Conservation (phyloP, 2,888 invertebrate genomes). For the Rhagonycha lutea region DNA sequence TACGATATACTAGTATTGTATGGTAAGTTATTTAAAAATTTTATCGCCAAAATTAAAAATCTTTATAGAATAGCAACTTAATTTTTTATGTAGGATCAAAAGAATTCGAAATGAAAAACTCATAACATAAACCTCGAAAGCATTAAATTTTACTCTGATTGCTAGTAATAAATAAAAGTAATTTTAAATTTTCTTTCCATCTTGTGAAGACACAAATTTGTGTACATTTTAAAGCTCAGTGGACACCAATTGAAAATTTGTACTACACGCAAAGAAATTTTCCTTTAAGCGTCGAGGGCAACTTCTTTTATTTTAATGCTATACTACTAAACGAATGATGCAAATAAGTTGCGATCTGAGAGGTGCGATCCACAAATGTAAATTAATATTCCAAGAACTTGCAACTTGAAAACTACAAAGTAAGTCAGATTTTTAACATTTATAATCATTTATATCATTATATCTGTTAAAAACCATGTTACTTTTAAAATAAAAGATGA, state of each 20-base stretch:
- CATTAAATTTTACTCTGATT: background rate
- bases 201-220: background rate
- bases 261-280: too few relatives aligned
- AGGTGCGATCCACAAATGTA: too few relatives aligned
- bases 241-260: background rate
- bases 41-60: background rate
- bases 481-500: too few relatives aligned
- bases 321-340: too few relatives aligned
- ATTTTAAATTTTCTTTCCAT: background rate
- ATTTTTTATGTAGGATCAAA: background rate
- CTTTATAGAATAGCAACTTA: background rate
- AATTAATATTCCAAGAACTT: too few relatives aligned
- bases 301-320: too few relatives aligned
- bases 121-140: background rate
- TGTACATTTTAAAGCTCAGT: background rate
- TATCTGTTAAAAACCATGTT: too few relatives aligned
- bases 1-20: background rate
- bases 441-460: too few relatives aligned
- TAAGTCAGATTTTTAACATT: too few relatives aligned
- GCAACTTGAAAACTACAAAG: too few relatives aligned
- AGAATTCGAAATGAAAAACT: background rate
- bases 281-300: too few relatives aligned
- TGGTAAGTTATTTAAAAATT: background rate
- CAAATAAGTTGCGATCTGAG: too few relatives aligned
- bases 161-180: background rate